Conservation (phyloP, 2,797 vertebrate species). For the Antennarius maculatus region DNA sequence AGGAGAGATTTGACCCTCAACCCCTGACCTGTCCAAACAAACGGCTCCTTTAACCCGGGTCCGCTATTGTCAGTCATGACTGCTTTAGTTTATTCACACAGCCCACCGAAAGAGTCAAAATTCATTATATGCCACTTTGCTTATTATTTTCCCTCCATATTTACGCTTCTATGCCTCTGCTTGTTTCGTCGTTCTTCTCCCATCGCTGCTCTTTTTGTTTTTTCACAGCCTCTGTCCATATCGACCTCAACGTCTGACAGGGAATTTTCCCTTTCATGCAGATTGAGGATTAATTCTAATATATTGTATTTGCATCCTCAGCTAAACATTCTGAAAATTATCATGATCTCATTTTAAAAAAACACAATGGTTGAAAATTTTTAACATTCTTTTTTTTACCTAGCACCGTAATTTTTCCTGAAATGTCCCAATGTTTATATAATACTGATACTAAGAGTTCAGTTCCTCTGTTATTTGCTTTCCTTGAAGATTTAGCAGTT, state of each 20-base stretch:
- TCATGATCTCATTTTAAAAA: no score
- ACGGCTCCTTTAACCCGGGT: slow-evolving; percentile 58
- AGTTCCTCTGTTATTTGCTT: neutral
- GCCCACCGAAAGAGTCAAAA: slow-evolving; percentile 63
- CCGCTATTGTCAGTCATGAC: slow-evolving; percentile 69
- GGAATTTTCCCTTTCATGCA: slow-evolving; percentile 13
- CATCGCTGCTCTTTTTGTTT: slow-evolving; percentile 26
- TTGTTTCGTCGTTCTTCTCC: slow-evolving; percentile 37
- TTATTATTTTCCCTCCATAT: slow-evolving; percentile 54
- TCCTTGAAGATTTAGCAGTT: neutral
- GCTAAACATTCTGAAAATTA: no score
- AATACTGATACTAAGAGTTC: no score
- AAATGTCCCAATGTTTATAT: neutral
- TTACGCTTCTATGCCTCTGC: slow-evolving; percentile 32
- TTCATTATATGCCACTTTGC: slow-evolving; percentile 67
- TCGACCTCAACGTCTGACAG: slow-evolving; percentile 18
- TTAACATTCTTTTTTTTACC: no score
- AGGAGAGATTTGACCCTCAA: slow-evolving; percentile 76
- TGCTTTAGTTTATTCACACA: slow-evolving; percentile 61
- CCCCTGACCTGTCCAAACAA: slow-evolving; percentile 73
- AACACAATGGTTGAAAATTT: no score
- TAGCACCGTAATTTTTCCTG: neutral
- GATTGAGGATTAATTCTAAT: neutral
- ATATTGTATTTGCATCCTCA: no score
- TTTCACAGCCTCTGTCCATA: slow-evolving; percentile 10